Percentiles rank a stretch among this genome's conserved stretches.
These are phyloP conservation scores for Elephantulus edwardii DNA, from an alignment of 2,113 vertebrate species.

Conservation along the genomic window DNA sequence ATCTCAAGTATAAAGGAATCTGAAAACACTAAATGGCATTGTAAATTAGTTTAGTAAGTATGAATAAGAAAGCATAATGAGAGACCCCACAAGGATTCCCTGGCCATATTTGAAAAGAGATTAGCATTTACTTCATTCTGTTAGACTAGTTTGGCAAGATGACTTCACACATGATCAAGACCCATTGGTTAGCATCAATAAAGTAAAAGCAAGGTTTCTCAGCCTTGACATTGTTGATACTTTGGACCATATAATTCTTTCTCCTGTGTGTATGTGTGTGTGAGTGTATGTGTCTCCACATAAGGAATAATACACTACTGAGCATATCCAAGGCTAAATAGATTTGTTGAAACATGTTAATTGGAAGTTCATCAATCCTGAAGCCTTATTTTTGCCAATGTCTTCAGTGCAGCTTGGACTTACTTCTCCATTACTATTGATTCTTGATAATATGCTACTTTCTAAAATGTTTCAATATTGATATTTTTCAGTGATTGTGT, in stretches of 20 bases:
- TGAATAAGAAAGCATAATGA: background rate
- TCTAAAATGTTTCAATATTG: no score
- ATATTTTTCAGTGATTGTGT: no score
- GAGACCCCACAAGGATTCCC: background rate
- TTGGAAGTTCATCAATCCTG: no score
- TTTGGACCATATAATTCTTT: background rate
- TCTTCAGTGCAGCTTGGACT: no score
- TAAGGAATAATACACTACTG: no score
- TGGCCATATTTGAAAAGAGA: no score
- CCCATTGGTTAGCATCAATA: background rate
- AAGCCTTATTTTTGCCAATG: no score
- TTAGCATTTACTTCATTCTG: background rate
- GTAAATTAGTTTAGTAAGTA: background rate
- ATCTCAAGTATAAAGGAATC: background rate
- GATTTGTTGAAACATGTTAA: no score
- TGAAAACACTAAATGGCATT: background rate
- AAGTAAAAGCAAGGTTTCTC: background rate
- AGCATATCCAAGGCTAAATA: no score
- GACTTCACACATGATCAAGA: background rate
- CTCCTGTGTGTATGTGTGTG: background rate
- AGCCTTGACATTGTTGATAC: accelerated
- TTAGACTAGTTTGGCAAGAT: background rate
- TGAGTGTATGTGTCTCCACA: no score
- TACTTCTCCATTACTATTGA: no score
- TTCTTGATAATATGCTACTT: no score